Evolutionary conservation across 2,797 vertebrate species (phyloP).

Genomic region (Hemitrygon akajei): DNA sequence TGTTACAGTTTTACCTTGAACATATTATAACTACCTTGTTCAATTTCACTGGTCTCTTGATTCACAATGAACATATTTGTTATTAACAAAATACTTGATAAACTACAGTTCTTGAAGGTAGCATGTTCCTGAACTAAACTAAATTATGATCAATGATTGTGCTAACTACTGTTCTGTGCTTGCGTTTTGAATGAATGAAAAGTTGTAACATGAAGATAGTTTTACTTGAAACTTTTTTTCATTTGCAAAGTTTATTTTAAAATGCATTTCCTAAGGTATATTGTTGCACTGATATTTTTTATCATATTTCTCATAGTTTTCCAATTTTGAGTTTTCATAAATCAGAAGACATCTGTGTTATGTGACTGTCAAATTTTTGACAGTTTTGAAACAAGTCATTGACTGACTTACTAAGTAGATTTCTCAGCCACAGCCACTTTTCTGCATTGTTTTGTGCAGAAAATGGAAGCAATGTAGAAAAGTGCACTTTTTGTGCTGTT

Average conservation of each 20-base stretch:
- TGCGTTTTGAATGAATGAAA: neutral
- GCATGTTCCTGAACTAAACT: neutral
- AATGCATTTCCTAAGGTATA: neutral
- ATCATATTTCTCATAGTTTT: neutral
- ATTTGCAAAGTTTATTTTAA: neutral
- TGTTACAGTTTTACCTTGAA: neutral
- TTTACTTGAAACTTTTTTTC: neutral
- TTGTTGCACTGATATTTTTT: neutral
- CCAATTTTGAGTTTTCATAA: neutral
- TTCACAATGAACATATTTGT: neutral
- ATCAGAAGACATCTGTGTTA: neutral
- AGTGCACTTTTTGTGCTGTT: neutral
- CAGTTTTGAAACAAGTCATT: neutral
- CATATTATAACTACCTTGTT: too few relatives aligned
- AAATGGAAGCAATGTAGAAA: neutral
- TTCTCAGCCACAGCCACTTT: neutral
- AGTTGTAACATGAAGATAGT: neutral
- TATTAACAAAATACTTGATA: neutral
- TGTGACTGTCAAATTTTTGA: neutral
- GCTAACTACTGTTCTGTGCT: neutral
- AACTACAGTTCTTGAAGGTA: neutral
- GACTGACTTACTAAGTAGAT: neutral
- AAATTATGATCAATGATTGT: too few relatives aligned
- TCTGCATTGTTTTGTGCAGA: neutral
- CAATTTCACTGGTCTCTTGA: neutral